Conservation (phyloP, 2,888 invertebrate species). For the Melanostoma mellinum region DNA sequence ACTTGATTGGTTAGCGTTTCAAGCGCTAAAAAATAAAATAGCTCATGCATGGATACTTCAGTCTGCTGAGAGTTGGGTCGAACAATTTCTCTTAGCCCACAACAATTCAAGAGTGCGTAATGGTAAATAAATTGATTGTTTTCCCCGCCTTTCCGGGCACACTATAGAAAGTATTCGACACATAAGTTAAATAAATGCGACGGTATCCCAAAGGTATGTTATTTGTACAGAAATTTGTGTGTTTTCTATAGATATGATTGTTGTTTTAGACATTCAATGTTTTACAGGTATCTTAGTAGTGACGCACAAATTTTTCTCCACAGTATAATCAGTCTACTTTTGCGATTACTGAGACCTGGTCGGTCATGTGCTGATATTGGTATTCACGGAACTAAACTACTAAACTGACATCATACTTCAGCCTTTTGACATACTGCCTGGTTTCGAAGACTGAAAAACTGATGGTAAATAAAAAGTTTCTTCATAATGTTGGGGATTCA, state of each 20-base stretch:
- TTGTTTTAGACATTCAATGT: slow-evolving; percentile 41
- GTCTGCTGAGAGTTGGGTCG: slow-evolving; percentile 95
- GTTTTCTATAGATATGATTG: slow-evolving; percentile 15
- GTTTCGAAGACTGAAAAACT: slow-evolving; percentile 95
- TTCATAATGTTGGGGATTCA: no score
- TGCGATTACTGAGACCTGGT: slow-evolving; percentile 90
- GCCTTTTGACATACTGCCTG: slow-evolving; percentile 94
- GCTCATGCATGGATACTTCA: slow-evolving; percentile 96
- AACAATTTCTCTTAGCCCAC: slow-evolving; percentile 93
- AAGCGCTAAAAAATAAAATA: slow-evolving; percentile 93
- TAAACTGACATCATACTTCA: slow-evolving; percentile 96
- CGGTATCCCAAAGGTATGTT: slow-evolving; percentile 61
- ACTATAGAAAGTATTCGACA: slow-evolving; percentile 86
- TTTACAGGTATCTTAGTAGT: slow-evolving; percentile 81
- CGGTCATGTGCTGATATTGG: slow-evolving; percentile 93
- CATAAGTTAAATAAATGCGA: slow-evolving; percentile 78
- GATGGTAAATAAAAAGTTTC: slow-evolving; percentile 85
- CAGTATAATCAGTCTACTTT: slow-evolving; percentile 88
- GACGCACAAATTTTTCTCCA: slow-evolving; percentile 86
- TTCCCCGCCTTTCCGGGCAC: slow-evolving; percentile 92
- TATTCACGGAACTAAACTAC: slow-evolving; percentile 90
- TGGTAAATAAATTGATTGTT: slow-evolving; percentile 82
- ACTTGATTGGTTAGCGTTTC: slow-evolving; percentile 94
- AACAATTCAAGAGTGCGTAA: slow-evolving; percentile 93
- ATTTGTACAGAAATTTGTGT: background rate